Base-by-base conservation (phyloP, 1,140 invertebrate genomes). In the Spodoptera frugiperda region DNA sequence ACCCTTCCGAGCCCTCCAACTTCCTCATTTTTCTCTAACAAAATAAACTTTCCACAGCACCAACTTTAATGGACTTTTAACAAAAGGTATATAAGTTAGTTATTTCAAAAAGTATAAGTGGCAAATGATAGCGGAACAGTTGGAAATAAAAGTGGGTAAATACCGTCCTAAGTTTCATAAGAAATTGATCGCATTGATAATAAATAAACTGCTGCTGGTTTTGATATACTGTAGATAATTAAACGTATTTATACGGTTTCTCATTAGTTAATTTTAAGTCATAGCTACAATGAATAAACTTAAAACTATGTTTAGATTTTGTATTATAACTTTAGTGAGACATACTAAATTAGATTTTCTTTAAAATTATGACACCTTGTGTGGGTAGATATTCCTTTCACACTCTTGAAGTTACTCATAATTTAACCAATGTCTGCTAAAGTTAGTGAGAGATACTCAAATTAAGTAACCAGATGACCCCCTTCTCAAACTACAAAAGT, bases 401-500 rank as follows among this genome's bases (percentile, higher is more conserved):
- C n/a, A 25, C 21, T 1, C 21, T 25, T 2, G 3, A 25, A 25
- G 25, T 25, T 25, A 25, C 5, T 25, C 5, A 25, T 25, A 25
- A 25, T 1, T 25, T 25, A 1, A 25, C 25, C 25, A 25, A 25
- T 25, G 5, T 1, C 25, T 0, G 0, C 25, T 25, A 25, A 61
- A 73, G 44, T 48, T 61, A 54, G 54, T 49, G 54, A 44, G 44
- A 73, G 71, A 59, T 30, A 73, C 33, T 73, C 15, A 59, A 59
- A 61, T 6, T 19, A 59, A 2, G 21, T 73, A 61, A 49, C 71
- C 46, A 72, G 33, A 79, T 73, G 74, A 67, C 59, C 78, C 65
- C 78, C 65, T 21, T 67, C 48, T 39, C 73, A 53, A 78, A 80
- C 74, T 77, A 77, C 78, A 55, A 76, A 84, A 83, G 68, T 82